Base-by-base conservation (phyloP, 2,888 invertebrate genomes). In the Drosophila borborema region DNA sequence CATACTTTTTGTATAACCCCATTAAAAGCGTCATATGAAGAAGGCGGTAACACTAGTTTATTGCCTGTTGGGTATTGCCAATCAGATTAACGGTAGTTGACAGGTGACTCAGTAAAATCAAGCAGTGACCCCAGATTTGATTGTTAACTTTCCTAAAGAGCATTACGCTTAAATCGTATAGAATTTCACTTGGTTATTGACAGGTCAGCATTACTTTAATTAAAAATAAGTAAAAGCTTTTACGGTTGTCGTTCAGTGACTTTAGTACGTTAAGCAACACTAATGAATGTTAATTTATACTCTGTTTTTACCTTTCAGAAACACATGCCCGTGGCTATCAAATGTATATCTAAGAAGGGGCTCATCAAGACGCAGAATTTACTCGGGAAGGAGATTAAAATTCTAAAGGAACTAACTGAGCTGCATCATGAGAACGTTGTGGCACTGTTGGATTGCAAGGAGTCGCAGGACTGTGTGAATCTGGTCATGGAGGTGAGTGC, bases 361-460 rank as follows among this genome's bases (percentile, higher is more conserved):
- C 95, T 99, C 86, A 97, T 97, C 69, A 99, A 99, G 94, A 98
- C 99, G 55, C 99, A 99, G 93, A 99, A 98, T 94, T 95, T 99
- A 78, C 95, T 99, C 53, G 98, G 98, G 75, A 99, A 99, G 93
- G 99, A 99, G 94, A 99, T 99, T 81, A 99, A 99, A 94, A 99
- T 99, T 91, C 95, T 99, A 63, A 98, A 99, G 95, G 99, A 99
- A 94, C 94, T 99, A 91, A 99, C 99, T 34, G 97, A 97, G 92
- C 95, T 99, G 63, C 98, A 99, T 93, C 99, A 99, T 95, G 98
- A 99, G 91, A 99, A 99, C 95, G 98, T 99, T 79, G 99, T 99
- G 63, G 98, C 98, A 38, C 95, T 99, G 90, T 95, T 99, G 93
- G 99, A 99, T 94, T 99, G 99, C 94, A 98, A 99, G 95, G 99